Percentiles rank a stretch among this genome's conserved stretches.
Evolutionary conservation across 2,113 vertebrate genomes (phyloP).

Genomic region (Hippopotamus amphibius): DNA sequence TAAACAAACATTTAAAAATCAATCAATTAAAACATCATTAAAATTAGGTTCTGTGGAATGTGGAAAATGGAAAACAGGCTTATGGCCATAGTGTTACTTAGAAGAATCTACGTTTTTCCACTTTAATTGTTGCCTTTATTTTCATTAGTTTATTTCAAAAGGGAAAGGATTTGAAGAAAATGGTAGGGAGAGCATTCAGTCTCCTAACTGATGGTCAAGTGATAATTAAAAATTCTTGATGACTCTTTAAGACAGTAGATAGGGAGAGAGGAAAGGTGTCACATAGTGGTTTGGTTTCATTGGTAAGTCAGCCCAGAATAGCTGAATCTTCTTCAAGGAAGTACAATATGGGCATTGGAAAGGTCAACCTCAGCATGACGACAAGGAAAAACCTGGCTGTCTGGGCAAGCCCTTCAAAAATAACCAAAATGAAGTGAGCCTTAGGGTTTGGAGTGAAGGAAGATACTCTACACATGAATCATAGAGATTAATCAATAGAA

Average conservation of each 20-base stretch:
- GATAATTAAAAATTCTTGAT: slow-evolving; percentile 12
- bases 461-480: background rate
- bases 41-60: slow-evolving; percentile 1
- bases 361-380: background rate
- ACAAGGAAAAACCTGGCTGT: background rate
- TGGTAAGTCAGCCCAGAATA: background rate
- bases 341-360: background rate
- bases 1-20: slow-evolving; percentile 31
- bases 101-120: slow-evolving; percentile 21
- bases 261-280: background rate
- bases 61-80: background rate
- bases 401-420: background rate
- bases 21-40: slow-evolving; percentile 51
- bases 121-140: slow-evolving; percentile 55
- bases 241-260: background rate
- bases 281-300: background rate
- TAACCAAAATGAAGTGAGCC: background rate
- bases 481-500: background rate
- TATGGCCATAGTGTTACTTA: background rate
- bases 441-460: background rate
- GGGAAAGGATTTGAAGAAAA: background rate
- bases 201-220: background rate
- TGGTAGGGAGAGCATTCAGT: background rate
- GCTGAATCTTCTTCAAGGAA: background rate
- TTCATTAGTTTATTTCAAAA: slow-evolving; percentile 43